Conservation (phyloP, 2,888 invertebrate species). For the Tineola bisselliella region DNA sequence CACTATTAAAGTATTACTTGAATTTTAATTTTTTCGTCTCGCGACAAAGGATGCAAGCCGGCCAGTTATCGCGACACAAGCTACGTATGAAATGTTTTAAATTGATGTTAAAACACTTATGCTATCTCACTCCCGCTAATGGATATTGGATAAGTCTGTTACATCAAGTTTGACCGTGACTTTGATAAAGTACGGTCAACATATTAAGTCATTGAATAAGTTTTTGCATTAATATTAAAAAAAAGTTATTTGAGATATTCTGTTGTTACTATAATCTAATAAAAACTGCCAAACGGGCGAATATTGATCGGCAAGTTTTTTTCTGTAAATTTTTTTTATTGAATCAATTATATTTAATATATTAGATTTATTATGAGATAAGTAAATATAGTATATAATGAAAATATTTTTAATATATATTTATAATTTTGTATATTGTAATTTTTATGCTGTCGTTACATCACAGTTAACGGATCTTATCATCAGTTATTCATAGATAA, state of each 20-base stretch:
- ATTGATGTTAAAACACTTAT: slow-evolving; percentile 2
- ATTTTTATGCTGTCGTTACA: not conserved
- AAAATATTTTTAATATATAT: too few species aligned
- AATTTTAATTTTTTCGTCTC: not conserved
- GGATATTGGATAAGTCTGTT: slow-evolving; percentile 2
- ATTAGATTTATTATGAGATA: too few species aligned
- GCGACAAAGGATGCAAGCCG: not conserved
- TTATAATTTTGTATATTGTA: not conserved
- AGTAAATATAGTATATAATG: too few species aligned
- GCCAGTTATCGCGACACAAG: not conserved
- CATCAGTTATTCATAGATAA: not conserved
- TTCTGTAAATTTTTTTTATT: too few species aligned
- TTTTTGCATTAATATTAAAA: too few species aligned
- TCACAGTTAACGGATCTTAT: not conserved
- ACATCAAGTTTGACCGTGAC: slow-evolving; percentile 7
- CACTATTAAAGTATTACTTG: not conserved
- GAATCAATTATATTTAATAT: too few species aligned
- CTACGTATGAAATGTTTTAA: not conserved
- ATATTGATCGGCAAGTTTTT: too few species aligned
- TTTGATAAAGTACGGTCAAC: not conserved
- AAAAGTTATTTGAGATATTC: too few species aligned
- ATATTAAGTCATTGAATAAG: not conserved
- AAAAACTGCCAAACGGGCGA: too few species aligned
- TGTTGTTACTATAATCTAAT: too few species aligned
- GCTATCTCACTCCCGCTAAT: not conserved